These are phyloP conservation scores for Cephus cinctus DNA, from an alignment of 1,140 invertebrate species.

Conservation along the genomic window DNA sequence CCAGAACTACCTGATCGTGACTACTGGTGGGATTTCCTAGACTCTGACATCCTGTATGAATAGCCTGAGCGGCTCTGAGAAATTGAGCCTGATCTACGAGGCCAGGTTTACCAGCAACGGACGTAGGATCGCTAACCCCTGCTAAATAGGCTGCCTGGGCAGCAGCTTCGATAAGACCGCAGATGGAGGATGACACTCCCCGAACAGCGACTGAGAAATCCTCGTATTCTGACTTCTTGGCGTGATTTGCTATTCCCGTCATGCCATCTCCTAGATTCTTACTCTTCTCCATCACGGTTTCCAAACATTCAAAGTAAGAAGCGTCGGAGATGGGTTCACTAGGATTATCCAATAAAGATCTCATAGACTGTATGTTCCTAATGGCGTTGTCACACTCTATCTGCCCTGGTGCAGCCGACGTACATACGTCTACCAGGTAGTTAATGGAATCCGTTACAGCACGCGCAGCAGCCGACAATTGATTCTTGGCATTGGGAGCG, in stretches of 20 bases:
- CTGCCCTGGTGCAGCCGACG: conserved; percentile 77
- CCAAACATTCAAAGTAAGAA: conserved; percentile 93
- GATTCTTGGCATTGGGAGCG: conserved; percentile 88
- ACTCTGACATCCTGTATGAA: conserved; percentile 83
- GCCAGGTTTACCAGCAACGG: conserved; percentile 86
- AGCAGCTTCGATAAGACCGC: conserved; percentile 89
- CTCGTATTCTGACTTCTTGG: conserved; percentile 84
- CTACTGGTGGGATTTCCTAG: conserved; percentile 74
- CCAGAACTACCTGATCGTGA: conserved; percentile 83
- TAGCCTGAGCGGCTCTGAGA: conserved; percentile 82
- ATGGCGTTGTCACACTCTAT: conserved; percentile 97
- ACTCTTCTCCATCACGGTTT: conserved; percentile 92
- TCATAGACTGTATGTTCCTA: conserved; percentile 86
- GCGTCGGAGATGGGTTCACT: conserved; percentile 84
- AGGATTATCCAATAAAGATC: conserved; percentile 81
- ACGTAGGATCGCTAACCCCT: conserved; percentile 87
- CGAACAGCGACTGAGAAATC: conserved; percentile 85
- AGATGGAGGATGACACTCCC: conserved; percentile 83
- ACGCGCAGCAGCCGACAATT: conserved; percentile 80
- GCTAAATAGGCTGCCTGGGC: conserved; percentile 93
- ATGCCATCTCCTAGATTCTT: conserved; percentile 86
- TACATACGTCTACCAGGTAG: conserved; percentile 75
- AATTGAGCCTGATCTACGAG: conserved; percentile 91
- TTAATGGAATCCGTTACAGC: conserved; percentile 93
- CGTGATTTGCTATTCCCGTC: conserved; percentile 91